Base-by-base conservation (phyloP, 2,797 vertebrate genomes). In the Pangasius macronema region DNA sequence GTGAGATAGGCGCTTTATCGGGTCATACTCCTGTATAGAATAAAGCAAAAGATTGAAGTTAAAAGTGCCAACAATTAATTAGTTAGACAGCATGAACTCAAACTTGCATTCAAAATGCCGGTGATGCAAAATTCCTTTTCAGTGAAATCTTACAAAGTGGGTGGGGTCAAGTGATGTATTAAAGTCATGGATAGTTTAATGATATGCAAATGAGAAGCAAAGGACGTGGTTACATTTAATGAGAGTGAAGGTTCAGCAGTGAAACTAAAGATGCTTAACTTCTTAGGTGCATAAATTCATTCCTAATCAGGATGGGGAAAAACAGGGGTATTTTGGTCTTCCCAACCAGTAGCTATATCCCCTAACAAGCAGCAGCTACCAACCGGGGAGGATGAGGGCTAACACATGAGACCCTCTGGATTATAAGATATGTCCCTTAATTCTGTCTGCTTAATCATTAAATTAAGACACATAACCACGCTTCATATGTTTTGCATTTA, bases 11-110 rank as follows among this genome's bases (percentile, higher is more conserved):
- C 49, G 73, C 72, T 89, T 91, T 53, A 87, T 24, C 5, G 88
- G 39, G 33, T 88, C 91, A 79, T 73, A 89, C 13, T 91, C 91
- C 91, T 91, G 76, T 65, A 88, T 55, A 16, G 75, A 72, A 53
- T 3, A 84, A 39, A 73, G 57, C 24, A 72, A 36, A 20, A 51
- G 49, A 53, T 24, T 33, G 3, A 22, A 73, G 33, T 33, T 68
- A 4, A 46, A 83, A 24, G 27, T 49, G 53, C 9, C 10, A 36
- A 36, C 1, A 33, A 55, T 22, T 79, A 11, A 55, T 55, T 20
- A 22, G 18, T 33, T 55, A 57, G 42, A 57, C 1, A 83, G 24
- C 4, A 36, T 33, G 9, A 72, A 89, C 22, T 61, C 10, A 82
- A 85, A 82, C 10, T 3, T 46, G n/a, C 13, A 65, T n/a, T 65